A percentile compares a stretch with the other conserved stretches of the same genome.
Conservation (phyloP, 2,888 invertebrate genomes). For the Tillus elongatus region DNA sequence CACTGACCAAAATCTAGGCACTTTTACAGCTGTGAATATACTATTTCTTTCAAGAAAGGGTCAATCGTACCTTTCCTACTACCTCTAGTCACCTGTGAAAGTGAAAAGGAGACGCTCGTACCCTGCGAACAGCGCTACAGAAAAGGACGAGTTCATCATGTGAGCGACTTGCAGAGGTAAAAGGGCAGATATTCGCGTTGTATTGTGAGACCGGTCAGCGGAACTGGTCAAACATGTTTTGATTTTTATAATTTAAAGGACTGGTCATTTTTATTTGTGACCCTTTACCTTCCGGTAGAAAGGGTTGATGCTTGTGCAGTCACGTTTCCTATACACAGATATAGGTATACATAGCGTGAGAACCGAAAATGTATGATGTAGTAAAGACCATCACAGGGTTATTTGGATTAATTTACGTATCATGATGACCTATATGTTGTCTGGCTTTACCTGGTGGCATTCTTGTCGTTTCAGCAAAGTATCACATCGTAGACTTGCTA, state of each 20-base stretch:
- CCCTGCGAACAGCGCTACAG: slow-evolving; percentile 12
- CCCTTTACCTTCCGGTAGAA: slow-evolving; percentile 26
- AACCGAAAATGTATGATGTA: too few relatives aligned
- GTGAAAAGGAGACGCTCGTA: slow-evolving; percentile 3
- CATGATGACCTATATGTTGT: too few relatives aligned
- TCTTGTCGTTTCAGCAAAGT: too few relatives aligned
- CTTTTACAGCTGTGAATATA: slow-evolving; percentile 21
- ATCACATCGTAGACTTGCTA: too few relatives aligned
- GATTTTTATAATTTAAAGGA: slow-evolving; percentile 25
- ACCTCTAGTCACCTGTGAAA: slow-evolving; percentile 5
- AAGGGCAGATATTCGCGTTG: too few relatives aligned
- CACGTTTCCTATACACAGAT: too few relatives aligned
- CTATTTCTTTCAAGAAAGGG: slow-evolving; percentile 30
- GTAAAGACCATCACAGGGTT: too few relatives aligned
- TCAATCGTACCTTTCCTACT: slow-evolving; percentile 22
- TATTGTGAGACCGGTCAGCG: slow-evolving; percentile 25
- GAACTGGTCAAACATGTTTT: slow-evolving; percentile 42
- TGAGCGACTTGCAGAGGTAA: slow-evolving; percentile 4
- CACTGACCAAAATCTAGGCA: slow-evolving; percentile 23
- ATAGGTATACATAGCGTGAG: too few relatives aligned
- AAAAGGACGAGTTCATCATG: slow-evolving; percentile 4
- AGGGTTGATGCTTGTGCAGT: too few relatives aligned
- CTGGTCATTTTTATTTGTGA: slow-evolving; percentile 35
- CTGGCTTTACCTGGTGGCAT: too few relatives aligned
- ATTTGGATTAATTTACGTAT: too few relatives aligned